phyloP scores from a whole-genome alignment of 1,140 invertebrate species.

The Nephotettix cincticeps region DNA sequence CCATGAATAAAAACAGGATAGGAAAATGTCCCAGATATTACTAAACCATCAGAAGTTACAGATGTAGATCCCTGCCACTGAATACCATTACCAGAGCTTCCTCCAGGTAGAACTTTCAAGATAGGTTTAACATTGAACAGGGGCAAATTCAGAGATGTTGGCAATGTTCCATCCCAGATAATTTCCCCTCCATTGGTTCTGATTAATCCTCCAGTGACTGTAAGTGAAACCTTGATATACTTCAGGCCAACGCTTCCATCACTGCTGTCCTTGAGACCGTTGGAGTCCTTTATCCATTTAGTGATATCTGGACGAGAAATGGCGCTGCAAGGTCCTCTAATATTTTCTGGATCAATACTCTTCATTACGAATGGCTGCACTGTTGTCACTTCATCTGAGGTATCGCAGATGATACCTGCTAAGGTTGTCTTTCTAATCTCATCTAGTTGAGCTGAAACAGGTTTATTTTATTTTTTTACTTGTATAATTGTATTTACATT shows the following conservation, averaged over 20 bases:
- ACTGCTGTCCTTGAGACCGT: not conserved
- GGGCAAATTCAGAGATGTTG: not conserved
- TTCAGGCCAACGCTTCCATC: not conserved
- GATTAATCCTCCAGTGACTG: constrained; percentile 1
- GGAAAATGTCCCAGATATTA: constrained; percentile 13
- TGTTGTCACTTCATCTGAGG: constrained; percentile 69
- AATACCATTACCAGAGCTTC: not conserved
- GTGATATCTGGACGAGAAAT: constrained; percentile 56
- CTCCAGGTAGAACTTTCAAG: not conserved
- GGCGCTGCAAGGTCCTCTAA: constrained; percentile 59
- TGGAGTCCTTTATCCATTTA: not conserved
- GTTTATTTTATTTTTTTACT: too few species aligned
- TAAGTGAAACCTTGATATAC: not conserved
- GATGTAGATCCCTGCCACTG: constrained; percentile 19
- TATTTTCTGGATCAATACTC: constrained; percentile 57
- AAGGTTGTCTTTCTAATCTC: constrained; percentile 84
- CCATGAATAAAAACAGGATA: not conserved
- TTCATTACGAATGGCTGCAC: constrained; percentile 80
- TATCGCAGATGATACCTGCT: constrained; percentile 86
- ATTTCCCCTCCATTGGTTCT: not conserved
- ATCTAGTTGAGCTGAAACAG: constrained; percentile 67
- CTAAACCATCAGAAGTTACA: not conserved
- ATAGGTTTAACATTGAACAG: not conserved
- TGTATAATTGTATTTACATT: too few species aligned
- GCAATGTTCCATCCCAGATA: constrained; percentile 22